Conservation (phyloP, 2,888 invertebrate genomes). For the Tachina grossa region DNA sequence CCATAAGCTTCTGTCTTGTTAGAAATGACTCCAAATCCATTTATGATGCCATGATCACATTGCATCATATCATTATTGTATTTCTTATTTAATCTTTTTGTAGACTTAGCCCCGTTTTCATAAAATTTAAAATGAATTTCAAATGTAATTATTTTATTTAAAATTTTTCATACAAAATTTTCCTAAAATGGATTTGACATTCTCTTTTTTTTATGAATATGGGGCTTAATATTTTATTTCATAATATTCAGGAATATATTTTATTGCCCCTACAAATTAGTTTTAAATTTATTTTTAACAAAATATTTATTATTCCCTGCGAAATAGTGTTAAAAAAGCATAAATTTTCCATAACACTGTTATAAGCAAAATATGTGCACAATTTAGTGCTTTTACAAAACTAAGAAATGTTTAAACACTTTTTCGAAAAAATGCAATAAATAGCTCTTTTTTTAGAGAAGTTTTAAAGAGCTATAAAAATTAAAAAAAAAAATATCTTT, state of each 20-base stretch:
- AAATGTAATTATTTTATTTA: too few species aligned
- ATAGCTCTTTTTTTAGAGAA: slow-evolving; percentile 5
- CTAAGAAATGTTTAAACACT: slow-evolving; percentile 26
- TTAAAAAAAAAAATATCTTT: too few species aligned
- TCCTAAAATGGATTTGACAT: too few species aligned
- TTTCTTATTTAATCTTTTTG: too few species aligned
- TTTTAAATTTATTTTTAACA: slow-evolving; percentile 13
- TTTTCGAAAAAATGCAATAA: slow-evolving; percentile 24
- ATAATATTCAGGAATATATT: background rate
- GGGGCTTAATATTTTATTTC: background rate
- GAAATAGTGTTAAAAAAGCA: slow-evolving; percentile 33
- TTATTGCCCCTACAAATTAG: slow-evolving; percentile 1
- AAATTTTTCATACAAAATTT: too few species aligned
- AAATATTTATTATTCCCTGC: slow-evolving; percentile 27
- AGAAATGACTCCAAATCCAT: too few species aligned
- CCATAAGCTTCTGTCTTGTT: too few species aligned
- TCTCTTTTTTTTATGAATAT: too few species aligned
- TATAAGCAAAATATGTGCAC: background rate
- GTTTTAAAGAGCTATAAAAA: slow-evolving; percentile 42
- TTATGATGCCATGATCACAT: too few species aligned
- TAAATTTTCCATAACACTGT: slow-evolving; percentile 32
- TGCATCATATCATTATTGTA: too few species aligned
- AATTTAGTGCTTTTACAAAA: background rate
- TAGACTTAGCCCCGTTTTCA: too few species aligned
- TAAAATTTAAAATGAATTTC: too few species aligned